Percentiles rank a stretch among this genome's conserved stretches.
These are phyloP conservation scores for Crenuchus spilurus DNA, from an alignment of 2,797 vertebrate species.

Conservation along the genomic window DNA sequence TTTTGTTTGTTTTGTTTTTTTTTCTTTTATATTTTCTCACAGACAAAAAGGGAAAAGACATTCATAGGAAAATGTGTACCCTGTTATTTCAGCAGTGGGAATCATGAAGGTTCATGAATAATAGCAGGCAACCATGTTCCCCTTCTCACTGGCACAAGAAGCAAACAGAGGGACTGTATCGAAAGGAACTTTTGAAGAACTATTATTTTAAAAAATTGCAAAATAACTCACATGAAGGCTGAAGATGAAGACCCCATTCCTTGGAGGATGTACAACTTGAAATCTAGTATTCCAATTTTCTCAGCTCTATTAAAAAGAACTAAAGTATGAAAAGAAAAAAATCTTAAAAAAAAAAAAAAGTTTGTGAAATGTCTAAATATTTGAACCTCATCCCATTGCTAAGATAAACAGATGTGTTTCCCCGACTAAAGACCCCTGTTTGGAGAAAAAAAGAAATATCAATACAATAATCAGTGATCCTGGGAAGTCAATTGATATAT, in stretches of 20 bases:
- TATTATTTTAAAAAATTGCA: slow-evolving; percentile 2
- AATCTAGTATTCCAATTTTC: slow-evolving; percentile 84
- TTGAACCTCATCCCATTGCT: slow-evolving; percentile 82
- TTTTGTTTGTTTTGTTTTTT: slow-evolving; percentile 58
- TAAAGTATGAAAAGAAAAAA: slow-evolving; percentile 74
- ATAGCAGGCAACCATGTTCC: slow-evolving; percentile 61
- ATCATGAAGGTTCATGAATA: slow-evolving; percentile 57
- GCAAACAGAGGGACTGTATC: slow-evolving; percentile 65
- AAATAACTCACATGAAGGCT: slow-evolving; percentile 23
- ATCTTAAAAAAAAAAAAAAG: slow-evolving; percentile 79
- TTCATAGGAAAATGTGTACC: slow-evolving; percentile 63
- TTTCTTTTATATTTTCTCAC: slow-evolving; percentile 59
- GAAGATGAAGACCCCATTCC: slow-evolving; percentile 64
- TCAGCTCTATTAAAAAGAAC: slow-evolving; percentile 77
- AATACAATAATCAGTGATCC: slow-evolving; percentile 60
- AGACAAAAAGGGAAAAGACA: slow-evolving; percentile 58
- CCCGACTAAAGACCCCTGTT: slow-evolving; percentile 74
- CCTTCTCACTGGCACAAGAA: slow-evolving; percentile 60
- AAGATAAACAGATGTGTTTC: slow-evolving; percentile 74
- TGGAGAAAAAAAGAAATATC: slow-evolving; percentile 59
- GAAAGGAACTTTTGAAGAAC: slow-evolving; percentile 62
- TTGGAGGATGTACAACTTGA: slow-evolving; percentile 71
- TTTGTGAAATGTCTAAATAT: slow-evolving; percentile 89
- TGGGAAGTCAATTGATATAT: slow-evolving; percentile 68
- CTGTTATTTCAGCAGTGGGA: slow-evolving; percentile 45